phyloP scores from a whole-genome alignment of 2,888 invertebrate species.

The Melieria picta region DNA sequence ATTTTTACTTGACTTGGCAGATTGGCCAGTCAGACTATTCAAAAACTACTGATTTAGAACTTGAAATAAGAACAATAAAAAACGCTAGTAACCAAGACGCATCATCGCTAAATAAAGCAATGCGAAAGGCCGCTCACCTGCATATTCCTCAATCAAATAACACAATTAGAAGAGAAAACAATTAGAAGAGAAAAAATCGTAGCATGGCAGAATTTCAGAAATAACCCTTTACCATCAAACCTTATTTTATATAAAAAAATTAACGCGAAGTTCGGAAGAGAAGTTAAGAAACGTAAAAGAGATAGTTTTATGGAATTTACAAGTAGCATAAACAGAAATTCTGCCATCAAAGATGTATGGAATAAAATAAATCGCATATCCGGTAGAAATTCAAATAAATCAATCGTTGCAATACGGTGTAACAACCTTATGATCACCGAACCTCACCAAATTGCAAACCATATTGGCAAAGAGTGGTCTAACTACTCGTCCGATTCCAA shows the following conservation, averaged over 20 bases:
- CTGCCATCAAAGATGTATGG: constrained; percentile 20
- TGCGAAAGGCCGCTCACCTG: not conserved
- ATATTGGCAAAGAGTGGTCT: too few species aligned
- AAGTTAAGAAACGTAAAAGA: constrained; percentile 15
- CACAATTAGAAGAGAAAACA: too few species aligned
- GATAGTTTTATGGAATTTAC: constrained; percentile 25
- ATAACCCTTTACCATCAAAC: not conserved
- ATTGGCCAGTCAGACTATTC: constrained; percentile 13
- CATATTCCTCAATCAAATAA: constrained; percentile 17
- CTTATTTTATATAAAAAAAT: constrained; percentile 17
- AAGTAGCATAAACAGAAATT: constrained; percentile 20
- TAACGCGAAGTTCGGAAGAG: constrained; percentile 11
- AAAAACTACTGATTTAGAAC: not conserved
- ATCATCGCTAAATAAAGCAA: not conserved
- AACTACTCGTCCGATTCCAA: too few species aligned
- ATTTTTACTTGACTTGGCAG: constrained; percentile 7
- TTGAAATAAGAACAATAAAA: not conserved
- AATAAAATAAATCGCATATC: constrained; percentile 20
- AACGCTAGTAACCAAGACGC: constrained; percentile 7
- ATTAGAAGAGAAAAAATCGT: constrained; percentile 11
- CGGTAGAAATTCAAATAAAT: too few species aligned
- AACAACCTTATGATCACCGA: too few species aligned
- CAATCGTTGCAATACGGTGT: too few species aligned
- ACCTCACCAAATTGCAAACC: too few species aligned
- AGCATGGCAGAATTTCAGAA: not conserved